Evolutionary conservation across 2,888 invertebrate species (phyloP), one percentile per base, ranked within the genome.

Genomic region (Ryuthela nishihirai): DNA sequence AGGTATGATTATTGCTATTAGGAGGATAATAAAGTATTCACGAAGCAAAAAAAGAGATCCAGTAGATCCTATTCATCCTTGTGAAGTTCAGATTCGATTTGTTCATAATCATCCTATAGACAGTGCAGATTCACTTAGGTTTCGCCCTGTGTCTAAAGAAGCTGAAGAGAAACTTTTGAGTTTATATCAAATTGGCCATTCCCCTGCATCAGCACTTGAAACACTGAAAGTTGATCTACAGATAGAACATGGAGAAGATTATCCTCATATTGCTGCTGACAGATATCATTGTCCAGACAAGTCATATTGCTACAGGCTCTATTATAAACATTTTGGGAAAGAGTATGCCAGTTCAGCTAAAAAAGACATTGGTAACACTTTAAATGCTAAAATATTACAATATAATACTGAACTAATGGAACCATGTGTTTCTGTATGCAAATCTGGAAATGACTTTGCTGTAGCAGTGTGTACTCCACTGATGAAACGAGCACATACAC

Each of bases 81-180:
- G 54, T 25, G 54, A 55, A 44, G 39, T 55, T n/a, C 47, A 55
- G 17, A 32, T 55, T 12, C 21, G 48, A 15, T 55, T 48, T 32
- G 20, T 55, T 20, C 54, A 55, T 21, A 55, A 55, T 34, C 54
- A 55, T 48, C 43, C 48, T 4, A 48, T 38, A 29, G 40, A 48
- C 12, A 34, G 25, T 38, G 48, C 43, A 12, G 54, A 55, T 34
- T 42, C 43, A 10, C 29, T 55, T 6, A 26, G 54, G 26, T 48
- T 55, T 18, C 48, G 54, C 20, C 54, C 54, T 34, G 54, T 55
- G 1, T 55, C 54, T 10, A 55, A 48, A 55, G 54, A 55, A 21
- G 36, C 25, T 6, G 54, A 55, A 25, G 43, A 55, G 39, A 55
- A 48, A 24, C 20, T 55, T 5, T 17, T 55, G 6, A 48, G 18